These are phyloP conservation scores for Arrhamphus sclerolepis DNA, from an alignment of 2,797 vertebrate species.

Conservation along the genomic window DNA sequence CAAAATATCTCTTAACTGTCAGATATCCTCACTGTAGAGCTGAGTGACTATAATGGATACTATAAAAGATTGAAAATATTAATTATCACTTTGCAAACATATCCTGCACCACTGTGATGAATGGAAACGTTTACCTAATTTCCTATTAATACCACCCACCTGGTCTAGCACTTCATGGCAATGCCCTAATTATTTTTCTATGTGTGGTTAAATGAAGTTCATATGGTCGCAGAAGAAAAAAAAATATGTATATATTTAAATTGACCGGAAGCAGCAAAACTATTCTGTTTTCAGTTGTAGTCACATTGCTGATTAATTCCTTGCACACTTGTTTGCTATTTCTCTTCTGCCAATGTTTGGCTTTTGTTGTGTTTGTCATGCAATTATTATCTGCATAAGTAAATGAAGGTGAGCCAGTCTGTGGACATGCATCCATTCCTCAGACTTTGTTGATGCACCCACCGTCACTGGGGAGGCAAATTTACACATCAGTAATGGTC, in stretches of 20 bases:
- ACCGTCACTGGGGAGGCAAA: conserved; percentile 14
- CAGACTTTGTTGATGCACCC: conserved; percentile 29
- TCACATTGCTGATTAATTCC: conserved; percentile 51
- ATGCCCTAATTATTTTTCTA: conserved; percentile 88
- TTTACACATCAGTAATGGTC: conserved; percentile 41
- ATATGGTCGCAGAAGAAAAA: conserved; percentile 92
- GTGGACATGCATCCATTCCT: conserved; percentile 15
- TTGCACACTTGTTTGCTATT: conserved; percentile 50
- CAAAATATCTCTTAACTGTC: conserved; percentile 22
- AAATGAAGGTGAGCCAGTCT: conserved; percentile 38
- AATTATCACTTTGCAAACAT: conserved; percentile 84
- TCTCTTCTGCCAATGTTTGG: conserved; percentile 49
- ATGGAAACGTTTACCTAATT: conserved; percentile 81
- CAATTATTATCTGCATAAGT: conserved; percentile 42
- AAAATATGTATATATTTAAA: conserved; percentile 68
- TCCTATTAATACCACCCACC: conserved; percentile 87
- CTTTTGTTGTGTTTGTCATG: conserved; percentile 45
- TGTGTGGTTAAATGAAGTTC: conserved; percentile 88
- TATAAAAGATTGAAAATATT: conserved; percentile 69
- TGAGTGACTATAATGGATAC: conserved; percentile 40
- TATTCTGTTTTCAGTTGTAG: conserved; percentile 12
- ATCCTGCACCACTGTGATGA: conserved; percentile 81
- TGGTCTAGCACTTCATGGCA: conserved; percentile 82
- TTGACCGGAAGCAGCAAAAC: no score
- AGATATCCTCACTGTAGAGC: conserved; percentile 16